These are phyloP conservation scores for Axea sp. DNA, from an alignment of 2,888 invertebrate genomes.

Conservation along the genomic window DNA sequence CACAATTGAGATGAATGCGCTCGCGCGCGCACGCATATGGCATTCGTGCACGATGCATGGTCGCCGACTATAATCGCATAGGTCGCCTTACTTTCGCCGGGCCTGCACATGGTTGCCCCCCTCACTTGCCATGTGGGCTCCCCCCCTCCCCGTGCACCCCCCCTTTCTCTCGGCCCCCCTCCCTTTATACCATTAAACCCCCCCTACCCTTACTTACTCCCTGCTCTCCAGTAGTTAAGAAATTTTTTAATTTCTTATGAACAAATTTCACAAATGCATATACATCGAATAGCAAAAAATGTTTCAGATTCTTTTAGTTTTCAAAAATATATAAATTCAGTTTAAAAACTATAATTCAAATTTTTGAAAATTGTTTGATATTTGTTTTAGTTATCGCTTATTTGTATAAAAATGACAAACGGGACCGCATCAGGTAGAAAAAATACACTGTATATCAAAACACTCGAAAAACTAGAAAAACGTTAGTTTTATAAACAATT, in stretches of 20 bases:
- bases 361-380: conserved; percentile 20
- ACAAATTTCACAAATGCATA: no score
- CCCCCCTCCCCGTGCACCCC: no score
- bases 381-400: conserved; percentile 4
- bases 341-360: conserved; percentile 15
- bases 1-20: conserved; percentile 23
- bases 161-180: no score
- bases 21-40: conserved; percentile 18
- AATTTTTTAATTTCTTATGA: no score
- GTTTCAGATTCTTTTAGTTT: no score
- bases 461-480: conserved; percentile 23
- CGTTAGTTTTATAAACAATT: conserved; percentile 19
- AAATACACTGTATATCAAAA: conserved; percentile 44
- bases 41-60: conserved; percentile 48
- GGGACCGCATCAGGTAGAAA: conserved; percentile 31
- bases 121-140: no score
- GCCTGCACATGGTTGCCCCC: no score
- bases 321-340: conserved; percentile 37
- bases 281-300: no score
- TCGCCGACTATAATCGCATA: conserved; percentile 51
- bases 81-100: conserved; percentile 44
- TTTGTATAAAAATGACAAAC: conserved; percentile 37
- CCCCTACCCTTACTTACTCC: no score
- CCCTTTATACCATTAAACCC: no score
- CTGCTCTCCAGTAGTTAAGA: no score